These are phyloP conservation scores for Pandemis heparana DNA, from an alignment of 2,888 invertebrate genomes.

Conservation along the genomic window DNA sequence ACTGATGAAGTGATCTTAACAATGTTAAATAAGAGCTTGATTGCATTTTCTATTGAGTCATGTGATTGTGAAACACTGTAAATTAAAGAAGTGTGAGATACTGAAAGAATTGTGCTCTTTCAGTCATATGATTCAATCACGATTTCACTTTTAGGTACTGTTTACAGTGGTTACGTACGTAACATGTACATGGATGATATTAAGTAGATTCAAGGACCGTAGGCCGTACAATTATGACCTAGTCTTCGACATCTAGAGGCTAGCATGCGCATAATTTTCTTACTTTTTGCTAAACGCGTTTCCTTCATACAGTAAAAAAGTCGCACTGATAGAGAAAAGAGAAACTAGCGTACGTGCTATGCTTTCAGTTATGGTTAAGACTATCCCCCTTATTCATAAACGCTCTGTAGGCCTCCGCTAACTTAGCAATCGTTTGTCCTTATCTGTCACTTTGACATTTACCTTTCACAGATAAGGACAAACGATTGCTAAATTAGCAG, in stretches of 20 bases:
- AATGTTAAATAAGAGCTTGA: not conserved
- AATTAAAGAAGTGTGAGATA: not conserved
- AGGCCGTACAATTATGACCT: not conserved
- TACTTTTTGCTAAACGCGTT: too few species aligned
- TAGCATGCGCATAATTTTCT: not conserved
- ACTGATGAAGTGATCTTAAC: not conserved
- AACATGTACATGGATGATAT: too few species aligned
- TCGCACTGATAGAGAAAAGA: too few species aligned
- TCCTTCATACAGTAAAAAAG: too few species aligned
- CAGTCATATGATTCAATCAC: not conserved
- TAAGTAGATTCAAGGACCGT: not conserved
- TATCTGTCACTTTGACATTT: too few species aligned
- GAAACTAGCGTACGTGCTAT: too few species aligned
- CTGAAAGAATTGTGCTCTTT: not conserved
- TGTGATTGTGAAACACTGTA: not conserved
- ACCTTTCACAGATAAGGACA: too few species aligned
- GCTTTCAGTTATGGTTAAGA: too few species aligned
- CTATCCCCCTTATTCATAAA: too few species aligned
- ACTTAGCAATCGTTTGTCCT: too few species aligned
- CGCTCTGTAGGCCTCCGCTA: too few species aligned
- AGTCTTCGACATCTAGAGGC: not conserved
- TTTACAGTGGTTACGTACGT: not conserved
- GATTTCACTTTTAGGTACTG: not conserved
- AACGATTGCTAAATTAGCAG: too few species aligned
- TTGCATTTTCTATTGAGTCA: constrained; percentile 1